Evolutionary conservation across 2,797 vertebrate genomes (phyloP).

Genomic region (Hydrophis major): DNA sequence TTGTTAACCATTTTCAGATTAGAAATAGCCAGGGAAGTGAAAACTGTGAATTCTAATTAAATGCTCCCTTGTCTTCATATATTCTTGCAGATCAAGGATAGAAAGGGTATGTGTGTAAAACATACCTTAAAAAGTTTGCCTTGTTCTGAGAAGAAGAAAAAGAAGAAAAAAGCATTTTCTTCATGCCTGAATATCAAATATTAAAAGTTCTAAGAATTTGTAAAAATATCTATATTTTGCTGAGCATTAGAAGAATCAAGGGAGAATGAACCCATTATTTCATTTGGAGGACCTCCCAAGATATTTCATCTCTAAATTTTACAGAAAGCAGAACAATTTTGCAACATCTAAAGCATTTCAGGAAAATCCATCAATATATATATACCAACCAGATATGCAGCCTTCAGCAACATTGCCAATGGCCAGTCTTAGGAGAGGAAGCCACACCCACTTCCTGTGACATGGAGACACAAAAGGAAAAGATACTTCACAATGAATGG

Average conservation of each 20-base stretch:
- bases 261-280: neutral
- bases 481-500: neutral
- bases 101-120: neutral
- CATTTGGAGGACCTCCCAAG: neutral
- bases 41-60: neutral
- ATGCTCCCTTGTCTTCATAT: neutral
- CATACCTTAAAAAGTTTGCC: too few relatives aligned
- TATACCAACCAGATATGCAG: fast-evolving
- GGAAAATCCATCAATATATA: fast-evolving
- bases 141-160: neutral
- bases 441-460: neutral
- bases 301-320: neutral
- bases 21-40: neutral
- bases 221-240: neutral
- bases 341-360: neutral
- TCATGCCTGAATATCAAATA: neutral
- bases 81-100: neutral
- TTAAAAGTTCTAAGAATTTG: neutral
- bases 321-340: neutral
- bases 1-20: slow-evolving; percentile 1
- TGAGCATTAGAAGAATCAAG: neutral
- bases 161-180: fast-evolving
- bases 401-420: neutral
- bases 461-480: neutral
- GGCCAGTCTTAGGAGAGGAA: neutral